phyloP scores from a whole-genome alignment of 2,113 vertebrate genomes.

The Thinocorus orbignyianus region DNA sequence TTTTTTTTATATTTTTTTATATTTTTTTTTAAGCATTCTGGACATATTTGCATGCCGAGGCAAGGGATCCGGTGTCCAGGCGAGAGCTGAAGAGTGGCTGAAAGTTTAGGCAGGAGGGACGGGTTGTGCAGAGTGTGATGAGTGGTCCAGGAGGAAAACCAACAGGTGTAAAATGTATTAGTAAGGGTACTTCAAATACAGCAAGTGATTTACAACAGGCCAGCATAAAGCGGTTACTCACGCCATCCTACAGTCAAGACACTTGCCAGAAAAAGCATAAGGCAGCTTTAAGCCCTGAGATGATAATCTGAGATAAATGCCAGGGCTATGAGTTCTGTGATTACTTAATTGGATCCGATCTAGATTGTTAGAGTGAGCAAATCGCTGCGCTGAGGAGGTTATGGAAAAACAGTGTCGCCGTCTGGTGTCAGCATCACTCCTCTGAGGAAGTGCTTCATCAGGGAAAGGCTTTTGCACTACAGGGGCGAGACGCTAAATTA shows the following conservation, averaged over 20 bases:
- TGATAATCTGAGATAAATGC: conserved; percentile 7
- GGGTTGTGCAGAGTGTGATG: neutral
- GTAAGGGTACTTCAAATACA: neutral
- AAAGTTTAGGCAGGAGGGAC: neutral
- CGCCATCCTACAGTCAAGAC: neutral
- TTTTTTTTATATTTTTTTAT: neutral
- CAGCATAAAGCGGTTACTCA: neutral
- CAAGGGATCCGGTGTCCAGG: neutral
- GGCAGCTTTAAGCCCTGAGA: neutral
- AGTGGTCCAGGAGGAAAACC: neutral
- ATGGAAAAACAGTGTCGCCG: neutral
- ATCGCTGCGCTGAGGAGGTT: neutral
- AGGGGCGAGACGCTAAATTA: rapidly evolving
- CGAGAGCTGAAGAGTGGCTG: neutral
- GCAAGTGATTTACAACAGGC: neutral
- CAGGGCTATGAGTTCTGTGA: conserved; percentile 1
- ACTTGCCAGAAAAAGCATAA: neutral
- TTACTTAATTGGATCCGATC: neutral
- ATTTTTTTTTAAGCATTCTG: neutral
- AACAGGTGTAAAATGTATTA: neutral
- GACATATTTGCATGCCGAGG: neutral
- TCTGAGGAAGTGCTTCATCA: neutral
- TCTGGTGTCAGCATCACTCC: neutral
- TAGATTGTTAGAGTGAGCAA: neutral
- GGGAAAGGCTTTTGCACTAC: neutral